Base-by-base conservation (phyloP, 2,797 vertebrate species). In the Phalanger gymnotis region DNA sequence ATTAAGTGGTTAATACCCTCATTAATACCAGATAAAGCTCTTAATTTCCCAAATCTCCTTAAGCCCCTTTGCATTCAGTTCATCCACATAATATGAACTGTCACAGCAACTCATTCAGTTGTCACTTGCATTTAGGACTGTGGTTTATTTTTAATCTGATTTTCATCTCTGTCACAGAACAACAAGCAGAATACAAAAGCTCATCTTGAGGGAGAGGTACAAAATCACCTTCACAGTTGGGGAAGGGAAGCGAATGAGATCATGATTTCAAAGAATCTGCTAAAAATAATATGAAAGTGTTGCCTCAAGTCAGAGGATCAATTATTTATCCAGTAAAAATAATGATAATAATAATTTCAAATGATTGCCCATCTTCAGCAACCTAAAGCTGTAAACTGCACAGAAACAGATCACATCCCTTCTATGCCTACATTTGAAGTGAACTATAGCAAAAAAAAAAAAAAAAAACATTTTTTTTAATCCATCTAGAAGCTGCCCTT, bases 141-240 rank as follows among this genome's bases (percentile, higher is more conserved):
- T 47, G 96, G 9, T 19, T 93, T 98, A 98, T 98, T 98, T 98
- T 98, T 94, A 98, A 97, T 97, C 97, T 94, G 97, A 96, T 94
- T 12, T 93, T 97, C 91, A 94, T 98, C 92, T 98, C 95, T 97
- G 89, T 96, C 93, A 95, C 5, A 96, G 57, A 61, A 96, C 97
- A 98, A 96, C 93, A 95, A 73, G 91, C 90, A 97, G 96, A 98
- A 96, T 53, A 92, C 0, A 94, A 92, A 97, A 97, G 53, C 95
- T 98, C 90, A 96, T 58, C 54, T 96, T 96, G 52, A 94, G 98
- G 40, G 92, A 28, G 54, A 90, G 91, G 96, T 97, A 96, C 93
- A 1, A 98, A 98, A 97, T 98, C 95, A 94, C 54, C 73, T 92
- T 95, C 53, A 27, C 25, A 12, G 57, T 94, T 96, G 91, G 95